These are phyloP conservation scores for Epinotia bilunana DNA, from an alignment of 2,888 invertebrate species.

Conservation along the genomic window DNA sequence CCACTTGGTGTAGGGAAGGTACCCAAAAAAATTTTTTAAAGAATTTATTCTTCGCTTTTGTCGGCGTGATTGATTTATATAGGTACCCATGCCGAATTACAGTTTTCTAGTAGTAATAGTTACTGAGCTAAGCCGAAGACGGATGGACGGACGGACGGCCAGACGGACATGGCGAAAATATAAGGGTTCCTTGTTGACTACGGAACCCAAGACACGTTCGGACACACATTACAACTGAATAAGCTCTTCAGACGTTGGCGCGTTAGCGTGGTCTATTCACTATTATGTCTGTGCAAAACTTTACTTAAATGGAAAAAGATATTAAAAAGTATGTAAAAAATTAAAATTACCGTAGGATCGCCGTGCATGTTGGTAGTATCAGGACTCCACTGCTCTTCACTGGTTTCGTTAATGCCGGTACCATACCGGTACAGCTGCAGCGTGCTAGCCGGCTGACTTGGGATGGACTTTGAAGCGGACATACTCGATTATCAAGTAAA, in stretches of 20 bases:
- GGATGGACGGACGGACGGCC: too few relatives aligned
- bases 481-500: conserved; percentile 43
- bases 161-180: too few relatives aligned
- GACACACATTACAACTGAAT: not conserved
- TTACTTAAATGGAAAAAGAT: conserved; percentile 56
- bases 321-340: not conserved
- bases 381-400: conserved; percentile 55
- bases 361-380: conserved; percentile 42
- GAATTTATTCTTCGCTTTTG: too few relatives aligned
- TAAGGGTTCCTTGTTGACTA: too few relatives aligned
- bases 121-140: too few relatives aligned
- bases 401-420: conserved; percentile 46
- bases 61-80: too few relatives aligned
- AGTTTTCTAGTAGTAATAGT: too few relatives aligned
- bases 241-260: not conserved
- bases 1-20: too few relatives aligned
- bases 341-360: conserved; percentile 20
- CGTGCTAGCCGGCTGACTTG: conserved; percentile 45
- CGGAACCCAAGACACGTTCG: too few relatives aligned
- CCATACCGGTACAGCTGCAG: conserved; percentile 45
- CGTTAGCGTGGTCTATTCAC: not conserved
- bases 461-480: conserved; percentile 48
- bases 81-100: too few relatives aligned
- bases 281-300: conserved; percentile 47
- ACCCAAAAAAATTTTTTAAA: too few relatives aligned